Conservation (phyloP, 2,113 vertebrate genomes). For the Alectura lathami region DNA sequence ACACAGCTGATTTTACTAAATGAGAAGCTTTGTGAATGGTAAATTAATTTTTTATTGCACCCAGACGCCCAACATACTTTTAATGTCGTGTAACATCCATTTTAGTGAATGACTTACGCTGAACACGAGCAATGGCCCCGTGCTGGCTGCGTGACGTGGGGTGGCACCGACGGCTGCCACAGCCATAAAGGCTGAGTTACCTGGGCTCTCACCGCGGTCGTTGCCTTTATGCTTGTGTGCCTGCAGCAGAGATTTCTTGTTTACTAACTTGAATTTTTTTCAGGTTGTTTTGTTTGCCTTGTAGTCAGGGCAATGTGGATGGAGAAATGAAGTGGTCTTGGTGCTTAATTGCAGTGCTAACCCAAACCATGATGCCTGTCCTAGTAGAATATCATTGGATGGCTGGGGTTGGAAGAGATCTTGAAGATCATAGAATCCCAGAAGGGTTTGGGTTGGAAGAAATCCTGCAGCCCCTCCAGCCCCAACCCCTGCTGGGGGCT, state of each 20-base stretch:
- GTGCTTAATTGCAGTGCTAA: background rate
- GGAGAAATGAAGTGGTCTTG: background rate
- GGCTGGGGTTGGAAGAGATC: too few relatives aligned
- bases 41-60: slow-evolving; percentile 61
- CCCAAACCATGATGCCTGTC: background rate
- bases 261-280: background rate
- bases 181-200: background rate
- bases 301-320: too few relatives aligned
- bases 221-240: background rate
- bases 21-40: slow-evolving; percentile 28
- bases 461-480: too few relatives aligned
- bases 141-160: background rate
- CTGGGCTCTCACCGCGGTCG: background rate
- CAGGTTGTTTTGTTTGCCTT: background rate
- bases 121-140: background rate
- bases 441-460: too few relatives aligned
- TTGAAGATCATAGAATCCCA: too few relatives aligned
- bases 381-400: accelerated
- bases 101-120: background rate
- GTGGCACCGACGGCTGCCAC: background rate
- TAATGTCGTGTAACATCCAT: background rate
- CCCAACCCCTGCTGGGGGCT: too few relatives aligned
- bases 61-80: background rate
- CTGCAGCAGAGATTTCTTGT: background rate
- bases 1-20: slow-evolving; percentile 54